A percentile compares a stretch with the other conserved stretches of the same genome.
These are phyloP conservation scores for Matsumyia berberina DNA, from an alignment of 2,888 invertebrate species.

Conservation along the genomic window DNA sequence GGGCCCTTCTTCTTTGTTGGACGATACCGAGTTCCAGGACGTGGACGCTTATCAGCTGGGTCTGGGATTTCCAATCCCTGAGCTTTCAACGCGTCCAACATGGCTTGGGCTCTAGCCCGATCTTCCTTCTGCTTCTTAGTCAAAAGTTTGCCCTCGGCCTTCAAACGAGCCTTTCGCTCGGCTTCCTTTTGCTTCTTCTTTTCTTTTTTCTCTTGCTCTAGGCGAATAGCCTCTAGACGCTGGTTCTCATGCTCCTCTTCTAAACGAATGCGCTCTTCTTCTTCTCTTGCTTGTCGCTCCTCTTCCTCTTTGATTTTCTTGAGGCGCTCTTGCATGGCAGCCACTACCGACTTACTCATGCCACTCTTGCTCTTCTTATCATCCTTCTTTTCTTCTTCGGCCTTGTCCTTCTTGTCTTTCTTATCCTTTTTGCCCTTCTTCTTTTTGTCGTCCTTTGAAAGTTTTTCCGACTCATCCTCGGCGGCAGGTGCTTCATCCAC, in stretches of 20 bases:
- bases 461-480: constrained; percentile 77
- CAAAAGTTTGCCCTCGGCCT: constrained; percentile 97
- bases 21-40: constrained; percentile 90
- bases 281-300: constrained; percentile 89
- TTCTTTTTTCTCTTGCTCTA: constrained; percentile 95
- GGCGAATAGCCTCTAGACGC: constrained; percentile 89
- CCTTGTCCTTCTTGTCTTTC: constrained; percentile 83
- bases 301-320: constrained; percentile 95
- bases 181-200: constrained; percentile 96
- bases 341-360: constrained; percentile 93
- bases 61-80: constrained; percentile 94
- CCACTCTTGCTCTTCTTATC: constrained; percentile 87
- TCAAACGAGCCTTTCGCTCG: constrained; percentile 95
- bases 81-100: constrained; percentile 94
- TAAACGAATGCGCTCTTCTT: constrained; percentile 91
- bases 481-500: constrained; percentile 79
- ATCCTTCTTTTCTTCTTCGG: constrained; percentile 86
- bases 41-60: constrained; percentile 87
- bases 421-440: constrained; percentile 84
- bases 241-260: constrained; percentile 91
- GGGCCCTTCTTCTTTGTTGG: constrained; percentile 88
- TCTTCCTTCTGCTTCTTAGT: constrained; percentile 97
- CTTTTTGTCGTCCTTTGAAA: constrained; percentile 83
- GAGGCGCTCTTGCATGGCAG: constrained; percentile 96
- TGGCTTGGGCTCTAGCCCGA: constrained; percentile 93